Conservation (phyloP, 2,888 invertebrate species). For the Hirtodrosophila cameraria region DNA sequence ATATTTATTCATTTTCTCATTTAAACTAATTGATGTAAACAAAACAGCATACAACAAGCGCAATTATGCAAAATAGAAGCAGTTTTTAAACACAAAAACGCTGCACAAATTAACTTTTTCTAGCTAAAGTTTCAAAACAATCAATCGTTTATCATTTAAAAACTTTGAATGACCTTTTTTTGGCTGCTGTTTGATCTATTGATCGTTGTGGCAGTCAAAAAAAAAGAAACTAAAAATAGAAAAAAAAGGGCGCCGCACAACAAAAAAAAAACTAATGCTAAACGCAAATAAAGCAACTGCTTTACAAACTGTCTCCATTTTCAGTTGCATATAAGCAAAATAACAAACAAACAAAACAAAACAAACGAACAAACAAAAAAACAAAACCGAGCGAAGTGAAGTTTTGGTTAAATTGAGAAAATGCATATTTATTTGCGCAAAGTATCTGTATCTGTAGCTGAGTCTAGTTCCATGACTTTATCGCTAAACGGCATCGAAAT, state of each 20-base stretch:
- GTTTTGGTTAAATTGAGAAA: slow-evolving; percentile 47
- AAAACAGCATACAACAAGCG: too few relatives aligned
- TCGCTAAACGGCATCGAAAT: slow-evolving; percentile 71
- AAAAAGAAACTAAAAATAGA: too few relatives aligned
- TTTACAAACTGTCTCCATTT: slow-evolving; percentile 54
- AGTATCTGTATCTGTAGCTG: slow-evolving; percentile 52
- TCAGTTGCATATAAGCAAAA: slow-evolving; percentile 59
- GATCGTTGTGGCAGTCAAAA: slow-evolving; percentile 19
- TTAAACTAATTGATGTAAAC: too few relatives aligned
- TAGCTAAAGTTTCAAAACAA: too few relatives aligned
- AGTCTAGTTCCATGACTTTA: slow-evolving; percentile 53
- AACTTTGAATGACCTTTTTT: neutral
- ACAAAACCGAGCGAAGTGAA: slow-evolving; percentile 22
- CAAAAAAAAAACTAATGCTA: slow-evolving; percentile 18
- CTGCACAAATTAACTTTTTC: too few relatives aligned
- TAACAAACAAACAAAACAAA: slow-evolving; percentile 34
- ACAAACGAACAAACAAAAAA: slow-evolving; percentile 17
- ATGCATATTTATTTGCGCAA: slow-evolving; percentile 77
- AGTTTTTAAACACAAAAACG: too few relatives aligned
- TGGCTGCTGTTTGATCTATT: slow-evolving; percentile 1
- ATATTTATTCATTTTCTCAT: too few relatives aligned
- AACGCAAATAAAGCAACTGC: slow-evolving; percentile 47
- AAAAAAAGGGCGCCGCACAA: neutral
- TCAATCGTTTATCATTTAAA: too few relatives aligned
- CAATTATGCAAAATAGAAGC: too few relatives aligned